A percentile compares a stretch with the other conserved stretches of the same genome.
phyloP scores from a whole-genome alignment of 1,140 invertebrate genomes.

The Lordiphosa stackelbergi region DNA sequence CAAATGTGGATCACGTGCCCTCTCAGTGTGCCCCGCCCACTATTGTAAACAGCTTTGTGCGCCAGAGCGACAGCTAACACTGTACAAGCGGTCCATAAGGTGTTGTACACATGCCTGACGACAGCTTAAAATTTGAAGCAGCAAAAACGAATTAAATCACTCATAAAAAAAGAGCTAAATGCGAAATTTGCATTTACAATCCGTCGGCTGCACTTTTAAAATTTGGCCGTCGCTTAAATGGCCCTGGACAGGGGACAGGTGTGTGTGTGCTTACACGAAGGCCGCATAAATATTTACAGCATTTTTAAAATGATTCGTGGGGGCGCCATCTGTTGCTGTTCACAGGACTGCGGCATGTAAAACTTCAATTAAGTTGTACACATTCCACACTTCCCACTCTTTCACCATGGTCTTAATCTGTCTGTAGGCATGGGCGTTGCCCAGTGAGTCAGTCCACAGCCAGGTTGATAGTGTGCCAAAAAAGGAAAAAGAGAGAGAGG shows the following conservation, averaged over 20 bases:
- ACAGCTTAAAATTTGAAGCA: slow-evolving; percentile 33
- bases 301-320: slow-evolving; percentile 65
- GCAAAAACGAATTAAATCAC: slow-evolving; percentile 43
- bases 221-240: slow-evolving; percentile 50
- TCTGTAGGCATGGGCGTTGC: slow-evolving; percentile 3
- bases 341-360: slow-evolving; percentile 50
- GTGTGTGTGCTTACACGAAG: slow-evolving; percentile 43
- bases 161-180: slow-evolving; percentile 65
- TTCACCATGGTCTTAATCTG: no score
- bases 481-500: no score
- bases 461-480: slow-evolving; percentile 19
- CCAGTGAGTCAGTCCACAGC: slow-evolving; percentile 1
- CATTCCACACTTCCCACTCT: slow-evolving; percentile 8
- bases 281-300: slow-evolving; percentile 66
- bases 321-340: slow-evolving; percentile 42
- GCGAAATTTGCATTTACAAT: slow-evolving; percentile 69
- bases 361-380: slow-evolving; percentile 72
- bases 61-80: no score
- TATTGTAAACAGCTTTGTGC: slow-evolving; percentile 45
- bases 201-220: slow-evolving; percentile 41
- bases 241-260: slow-evolving; percentile 22
- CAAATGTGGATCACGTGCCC: slow-evolving; percentile 62
- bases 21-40: slow-evolving; percentile 7
- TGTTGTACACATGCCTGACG: not conserved
- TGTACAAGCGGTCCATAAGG: no score